Base-by-base conservation (phyloP, 2,113 vertebrate genomes). In the Empidonax traillii region DNA sequence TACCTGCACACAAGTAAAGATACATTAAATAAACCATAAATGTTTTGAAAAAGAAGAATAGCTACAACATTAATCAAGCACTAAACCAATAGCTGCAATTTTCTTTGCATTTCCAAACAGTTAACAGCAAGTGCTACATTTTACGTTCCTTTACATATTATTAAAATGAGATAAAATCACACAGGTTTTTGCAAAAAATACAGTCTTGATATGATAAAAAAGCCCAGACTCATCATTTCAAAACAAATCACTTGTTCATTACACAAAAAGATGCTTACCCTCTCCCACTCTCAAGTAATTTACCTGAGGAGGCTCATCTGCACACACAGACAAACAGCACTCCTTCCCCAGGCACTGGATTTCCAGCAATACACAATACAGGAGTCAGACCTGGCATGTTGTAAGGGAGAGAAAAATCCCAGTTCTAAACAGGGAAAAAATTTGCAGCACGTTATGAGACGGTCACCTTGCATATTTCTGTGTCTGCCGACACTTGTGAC, bases 311-410 rank as follows among this genome's bases (percentile, higher is more conserved):
- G 39, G 31, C 14, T 77, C 16, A 0, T 3, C 27, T n/a, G 47
- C 43, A 21, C 16, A 51, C 37, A 59, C 12, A 68, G 20, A 52
- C 33, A 31, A 30, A 19, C 65, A 63, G 28, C 25, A 65, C 46
- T n/a, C 24, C 22, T 44, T 55, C 49, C 39, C 13, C 35, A 49
- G 37, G 52, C 47, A 9, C 52, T 24, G 35, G 33, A 22, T 23
- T 6, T 75, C n/a, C 47, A 5, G 1, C 28, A 52, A 6, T 24
- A 19, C 3, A 4, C 1, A 1, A 55, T 14, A 22, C 41, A 66
- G 47, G 37, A 81, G 11, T 6, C 8, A 6, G 37, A 65, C 24
- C 23, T 58, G 4, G 9, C 33, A 6, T 41, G 82, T 27, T 73
- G 41, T 37, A 51, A 67, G 30, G 16, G 21, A 61, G 33, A 59